phyloP scores from a whole-genome alignment of 2,113 vertebrate genomes.

The Amia ocellicauda region DNA sequence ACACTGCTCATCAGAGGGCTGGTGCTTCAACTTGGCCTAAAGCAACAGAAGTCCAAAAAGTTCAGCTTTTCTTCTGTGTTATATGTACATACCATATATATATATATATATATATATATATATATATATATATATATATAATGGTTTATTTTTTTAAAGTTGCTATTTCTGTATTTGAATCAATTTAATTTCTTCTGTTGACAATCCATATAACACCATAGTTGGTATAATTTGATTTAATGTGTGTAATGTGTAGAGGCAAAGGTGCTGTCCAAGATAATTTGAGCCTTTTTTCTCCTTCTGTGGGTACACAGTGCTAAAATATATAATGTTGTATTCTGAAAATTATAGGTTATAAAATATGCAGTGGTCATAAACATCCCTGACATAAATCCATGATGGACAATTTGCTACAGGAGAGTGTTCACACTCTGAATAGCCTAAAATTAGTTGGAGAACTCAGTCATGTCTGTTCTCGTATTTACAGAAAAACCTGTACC shows the following conservation, averaged over 20 bases:
- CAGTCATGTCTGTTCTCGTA: constrained; percentile 61
- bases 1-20: too few relatives aligned
- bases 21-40: too few relatives aligned
- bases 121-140: too few relatives aligned
- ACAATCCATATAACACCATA: constrained; percentile 67
- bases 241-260: constrained; percentile 57
- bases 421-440: constrained; percentile 74
- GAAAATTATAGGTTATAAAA: constrained; percentile 71
- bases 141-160: too few relatives aligned
- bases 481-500: constrained; percentile 43
- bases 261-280: constrained; percentile 75
- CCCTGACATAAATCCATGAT: constrained; percentile 61
- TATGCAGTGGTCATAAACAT: constrained; percentile 65
- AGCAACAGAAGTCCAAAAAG: too few relatives aligned
- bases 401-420: constrained; percentile 68
- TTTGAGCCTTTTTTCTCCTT: constrained; percentile 57
- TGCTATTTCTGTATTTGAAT: too few relatives aligned
- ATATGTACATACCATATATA: too few relatives aligned
- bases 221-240: constrained; percentile 61
- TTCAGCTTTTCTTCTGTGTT: constrained; percentile 37
- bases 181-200: constrained; percentile 63
- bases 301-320: constrained; percentile 59
- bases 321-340: constrained; percentile 54
- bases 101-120: too few relatives aligned
- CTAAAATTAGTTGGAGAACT: constrained; percentile 66